Base-by-base conservation (phyloP, 2,888 invertebrate genomes). In the Leptothorax acervorum region DNA sequence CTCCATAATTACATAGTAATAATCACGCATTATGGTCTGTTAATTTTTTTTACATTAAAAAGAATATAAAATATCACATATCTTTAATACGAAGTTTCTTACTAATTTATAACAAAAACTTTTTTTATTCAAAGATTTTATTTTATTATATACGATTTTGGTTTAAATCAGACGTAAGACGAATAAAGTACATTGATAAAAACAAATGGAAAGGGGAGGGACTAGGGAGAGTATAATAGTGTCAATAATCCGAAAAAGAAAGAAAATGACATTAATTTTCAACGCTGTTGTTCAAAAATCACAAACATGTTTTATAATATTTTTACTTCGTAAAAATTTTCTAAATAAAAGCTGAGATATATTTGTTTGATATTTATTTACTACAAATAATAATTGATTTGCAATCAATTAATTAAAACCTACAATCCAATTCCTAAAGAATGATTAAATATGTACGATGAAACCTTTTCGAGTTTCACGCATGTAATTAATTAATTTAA, bases 401-500 rank as follows among this genome's bases (percentile, higher is more conserved):
- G 11, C n/a, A 57, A 42, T 53, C n/a, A 68, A 79, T 79, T 68
- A 78, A 23, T 23, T 23, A 23, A 42, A 23, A 42, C 18, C 11
- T 60, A 57, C 6, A 55, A 66, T 18, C 8, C n/a, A 31, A 39
- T 48, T 48, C 57, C 62, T 71, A 39, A 70, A 48, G 3, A 68
- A 60, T 57, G 51, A 75, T 65, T 65, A 6, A 68, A n/a, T 68
- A 45, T 48, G 4, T 79, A 57, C 15, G 15, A 6, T 39, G 48
- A 70, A 79, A 60, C 35, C 68, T 79, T 48, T 35, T 70, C 28
- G 12, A 76, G 48, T 8, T 63, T 53, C 12, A 23, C 6, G 15
- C 31, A 39, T 63, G 12, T 28, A 63, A 82, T 82, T 82, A 82
- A 82, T 82, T 79, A 82, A 82, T 76, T 82, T 51, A 78, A 75